Conservation (phyloP, 1,140 invertebrate genomes). For the Varroa destructor region DNA sequence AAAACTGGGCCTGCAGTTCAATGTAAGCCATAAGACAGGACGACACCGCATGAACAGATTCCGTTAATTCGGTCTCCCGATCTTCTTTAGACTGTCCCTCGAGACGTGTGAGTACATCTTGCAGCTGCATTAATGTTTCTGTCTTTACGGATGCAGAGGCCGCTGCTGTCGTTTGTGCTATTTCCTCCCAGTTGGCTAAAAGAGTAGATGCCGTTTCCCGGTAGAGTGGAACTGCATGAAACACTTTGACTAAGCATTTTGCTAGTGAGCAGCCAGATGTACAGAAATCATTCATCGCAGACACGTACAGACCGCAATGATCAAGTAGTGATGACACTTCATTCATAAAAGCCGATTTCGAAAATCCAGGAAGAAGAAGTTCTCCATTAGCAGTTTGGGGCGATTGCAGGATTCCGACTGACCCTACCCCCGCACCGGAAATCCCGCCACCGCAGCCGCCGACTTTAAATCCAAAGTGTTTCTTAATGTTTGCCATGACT, state of each 20-base stretch:
- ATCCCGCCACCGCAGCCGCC: conserved; percentile 10
- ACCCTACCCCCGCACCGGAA: not conserved
- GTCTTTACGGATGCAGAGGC: conserved; percentile 35
- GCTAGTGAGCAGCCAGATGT: conserved; percentile 17
- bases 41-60: conserved; percentile 31
- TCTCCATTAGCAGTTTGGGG: not conserved
- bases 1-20: conserved; percentile 35
- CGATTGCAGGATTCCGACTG: not conserved
- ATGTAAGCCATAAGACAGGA: conserved; percentile 33
- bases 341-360: conserved; percentile 24
- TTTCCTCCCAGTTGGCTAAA: conserved; percentile 32
- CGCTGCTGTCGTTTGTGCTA: conserved; percentile 33
- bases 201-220: conserved; percentile 13
- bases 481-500: conserved; percentile 17
- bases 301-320: conserved; percentile 14
- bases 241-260: conserved; percentile 23
- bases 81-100: conserved; percentile 27
- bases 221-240: conserved; percentile 20
- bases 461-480: conserved; percentile 22
- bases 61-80: not conserved
- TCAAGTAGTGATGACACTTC: conserved; percentile 25
- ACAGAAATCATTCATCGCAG: conserved; percentile 20
- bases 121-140: conserved; percentile 34
- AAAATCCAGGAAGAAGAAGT: conserved; percentile 20
- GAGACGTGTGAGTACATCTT: conserved; percentile 33